These are phyloP conservation scores for Hydriomena furcata DNA, from an alignment of 2,888 invertebrate species.

Conservation along the genomic window DNA sequence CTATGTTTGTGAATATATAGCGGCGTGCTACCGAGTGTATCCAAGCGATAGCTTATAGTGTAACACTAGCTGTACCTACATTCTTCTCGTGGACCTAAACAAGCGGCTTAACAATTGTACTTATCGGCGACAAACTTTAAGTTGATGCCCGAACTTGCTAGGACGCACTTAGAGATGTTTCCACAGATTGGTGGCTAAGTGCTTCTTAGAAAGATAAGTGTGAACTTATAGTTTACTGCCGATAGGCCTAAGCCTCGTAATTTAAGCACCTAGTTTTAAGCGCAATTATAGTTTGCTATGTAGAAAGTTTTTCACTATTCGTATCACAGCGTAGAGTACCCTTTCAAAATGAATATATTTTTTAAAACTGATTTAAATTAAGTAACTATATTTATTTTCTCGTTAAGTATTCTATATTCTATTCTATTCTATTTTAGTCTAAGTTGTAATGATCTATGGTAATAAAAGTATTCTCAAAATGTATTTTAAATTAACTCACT, in stretches of 20 bases:
- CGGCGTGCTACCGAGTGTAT: slow-evolving; percentile 39
- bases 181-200: too few species aligned
- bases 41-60: slow-evolving; percentile 48
- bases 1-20: slow-evolving; percentile 17
- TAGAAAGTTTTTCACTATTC: slow-evolving; percentile 49
- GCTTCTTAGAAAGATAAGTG: too few species aligned
- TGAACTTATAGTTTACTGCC: too few species aligned
- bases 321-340: slow-evolving; percentile 38
- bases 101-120: slow-evolving; percentile 60
- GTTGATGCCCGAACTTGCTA: too few species aligned
- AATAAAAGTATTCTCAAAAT: not conserved
- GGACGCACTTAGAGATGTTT: too few species aligned
- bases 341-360: slow-evolving; percentile 15
- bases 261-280: slow-evolving; percentile 68
- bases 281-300: slow-evolving; percentile 61
- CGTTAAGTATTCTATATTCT: slow-evolving; percentile 24
- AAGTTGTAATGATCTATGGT: slow-evolving; percentile 8
- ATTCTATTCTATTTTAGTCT: too few species aligned
- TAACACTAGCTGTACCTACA: slow-evolving; percentile 51
- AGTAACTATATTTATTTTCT: slow-evolving; percentile 21
- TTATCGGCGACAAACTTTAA: too few species aligned
- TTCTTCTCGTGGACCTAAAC: slow-evolving; percentile 61
- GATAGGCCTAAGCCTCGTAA: slow-evolving; percentile 60
- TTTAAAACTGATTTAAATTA: slow-evolving; percentile 7
- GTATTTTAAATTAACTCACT: slow-evolving; percentile 11